Percentiles rank a stretch among this genome's conserved stretches.
Evolutionary conservation across 2,797 vertebrate species (phyloP).

Genomic region (Fistularia commersonii): DNA sequence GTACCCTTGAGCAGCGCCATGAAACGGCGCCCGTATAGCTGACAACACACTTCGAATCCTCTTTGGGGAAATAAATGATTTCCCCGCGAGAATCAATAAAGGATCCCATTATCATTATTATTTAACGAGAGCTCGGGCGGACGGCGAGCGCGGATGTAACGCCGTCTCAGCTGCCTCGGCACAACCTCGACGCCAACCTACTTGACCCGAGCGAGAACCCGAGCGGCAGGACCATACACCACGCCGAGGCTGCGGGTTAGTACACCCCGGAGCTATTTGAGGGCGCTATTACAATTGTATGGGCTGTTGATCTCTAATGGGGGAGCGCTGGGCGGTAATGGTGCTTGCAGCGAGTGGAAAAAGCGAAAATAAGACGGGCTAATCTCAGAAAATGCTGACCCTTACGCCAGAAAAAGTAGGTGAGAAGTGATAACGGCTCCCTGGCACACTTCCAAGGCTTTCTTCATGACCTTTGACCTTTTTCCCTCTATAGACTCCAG

Average conservation of each 20-base stretch:
- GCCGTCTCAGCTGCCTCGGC: conserved; percentile 11
- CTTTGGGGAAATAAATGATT: conserved; percentile 19
- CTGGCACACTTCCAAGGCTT: conserved; percentile 35
- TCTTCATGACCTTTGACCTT: conserved; percentile 52
- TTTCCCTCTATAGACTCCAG: conserved; percentile 25
- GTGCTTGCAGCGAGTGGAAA: conserved; percentile 57
- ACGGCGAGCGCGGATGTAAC: conserved; percentile 21
- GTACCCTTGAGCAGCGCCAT: too few species aligned
- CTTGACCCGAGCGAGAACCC: conserved; percentile 59
- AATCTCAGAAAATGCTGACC: conserved; percentile 75
- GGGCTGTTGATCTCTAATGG: conserved; percentile 72
- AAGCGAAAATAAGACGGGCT: conserved; percentile 63
- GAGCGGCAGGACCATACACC: conserved; percentile 31
- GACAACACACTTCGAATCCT: conserved; percentile 28
- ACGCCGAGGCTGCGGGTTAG: conserved; percentile 47
- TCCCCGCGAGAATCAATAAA: conserved; percentile 29
- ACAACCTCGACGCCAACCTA: conserved; percentile 34
- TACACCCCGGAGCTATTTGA: conserved; percentile 59
- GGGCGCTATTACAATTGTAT: conserved; percentile 58
- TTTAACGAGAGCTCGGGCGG: conserved; percentile 30
- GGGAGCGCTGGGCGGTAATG: conserved; percentile 60
- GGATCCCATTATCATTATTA: conserved; percentile 32
- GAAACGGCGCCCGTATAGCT: conserved; percentile 6
- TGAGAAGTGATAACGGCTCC: conserved; percentile 63
- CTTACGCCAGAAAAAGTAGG: conserved; percentile 59